Percentiles rank a stretch among this genome's conserved stretches.
phyloP scores from a whole-genome alignment of 1,140 invertebrate species.

The Caenorhabditis brenneri region DNA sequence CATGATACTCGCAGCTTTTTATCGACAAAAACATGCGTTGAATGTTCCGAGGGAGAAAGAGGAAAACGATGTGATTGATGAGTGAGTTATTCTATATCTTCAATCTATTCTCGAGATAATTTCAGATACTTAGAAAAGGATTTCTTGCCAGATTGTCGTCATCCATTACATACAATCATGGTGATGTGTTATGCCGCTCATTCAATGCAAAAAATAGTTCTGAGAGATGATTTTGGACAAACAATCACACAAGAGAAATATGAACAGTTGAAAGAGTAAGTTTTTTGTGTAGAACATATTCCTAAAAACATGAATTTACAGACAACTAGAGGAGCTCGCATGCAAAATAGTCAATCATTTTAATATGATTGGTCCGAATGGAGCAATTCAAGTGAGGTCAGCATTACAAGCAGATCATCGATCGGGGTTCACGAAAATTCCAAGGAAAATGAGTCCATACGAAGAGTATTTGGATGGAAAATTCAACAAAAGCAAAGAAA shows the following conservation, averaged over 20 bases:
- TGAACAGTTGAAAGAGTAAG: neutral
- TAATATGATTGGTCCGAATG: neutral
- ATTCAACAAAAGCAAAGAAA: neutral
- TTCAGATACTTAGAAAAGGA: neutral
- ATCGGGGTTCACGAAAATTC: neutral
- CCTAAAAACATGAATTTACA: neutral
- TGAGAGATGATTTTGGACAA: neutral
- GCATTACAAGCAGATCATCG: neutral
- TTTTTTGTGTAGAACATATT: neutral
- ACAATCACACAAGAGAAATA: neutral
- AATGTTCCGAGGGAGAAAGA: neutral
- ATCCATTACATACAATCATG: neutral
- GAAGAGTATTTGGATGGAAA: neutral
- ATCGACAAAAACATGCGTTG: neutral
- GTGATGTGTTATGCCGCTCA: slow-evolving; percentile 9
- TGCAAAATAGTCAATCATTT: neutral
- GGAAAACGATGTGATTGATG: neutral
- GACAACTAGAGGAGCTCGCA: neutral
- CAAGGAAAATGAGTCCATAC: neutral
- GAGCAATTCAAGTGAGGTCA: neutral
- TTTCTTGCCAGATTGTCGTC: neutral
- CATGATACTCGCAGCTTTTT: neutral
- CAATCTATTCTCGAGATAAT: neutral
- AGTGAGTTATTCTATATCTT: neutral
- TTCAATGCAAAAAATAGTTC: neutral